These are phyloP conservation scores for Trichogramma pretiosum DNA, from an alignment of 1,140 invertebrate species.

Conservation along the genomic window DNA sequence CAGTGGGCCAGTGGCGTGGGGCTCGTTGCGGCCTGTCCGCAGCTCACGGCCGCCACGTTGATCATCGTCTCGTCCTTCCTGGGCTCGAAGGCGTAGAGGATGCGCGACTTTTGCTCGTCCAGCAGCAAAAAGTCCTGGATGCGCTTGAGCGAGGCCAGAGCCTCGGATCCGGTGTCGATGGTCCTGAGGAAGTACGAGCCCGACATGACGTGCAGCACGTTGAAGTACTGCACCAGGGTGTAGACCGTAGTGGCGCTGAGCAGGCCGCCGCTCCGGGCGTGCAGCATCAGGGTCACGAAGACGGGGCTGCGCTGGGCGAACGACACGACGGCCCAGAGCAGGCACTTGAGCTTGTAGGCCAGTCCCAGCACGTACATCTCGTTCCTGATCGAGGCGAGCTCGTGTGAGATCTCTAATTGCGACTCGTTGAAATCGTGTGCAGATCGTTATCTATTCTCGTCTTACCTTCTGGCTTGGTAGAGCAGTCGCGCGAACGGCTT, in stretches of 20 bases:
- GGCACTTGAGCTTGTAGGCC: constrained; percentile 62
- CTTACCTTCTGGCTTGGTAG: constrained; percentile 27
- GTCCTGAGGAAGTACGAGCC: constrained; percentile 63
- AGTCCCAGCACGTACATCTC: constrained; percentile 59
- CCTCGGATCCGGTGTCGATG: constrained; percentile 50
- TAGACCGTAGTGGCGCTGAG: constrained; percentile 63
- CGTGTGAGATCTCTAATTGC: no score
- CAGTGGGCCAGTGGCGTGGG: constrained; percentile 37
- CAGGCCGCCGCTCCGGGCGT: constrained; percentile 52
- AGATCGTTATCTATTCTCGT: no score
- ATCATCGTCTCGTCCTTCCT: not conserved
- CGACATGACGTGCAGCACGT: constrained; percentile 62
- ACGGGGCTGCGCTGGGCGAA: constrained; percentile 63
- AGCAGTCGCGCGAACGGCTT: constrained; percentile 63
- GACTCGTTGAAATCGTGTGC: no score
- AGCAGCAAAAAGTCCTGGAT: constrained; percentile 36
- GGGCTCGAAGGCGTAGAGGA: not conserved
- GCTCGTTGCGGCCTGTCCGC: not conserved
- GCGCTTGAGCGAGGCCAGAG: constrained; percentile 55
- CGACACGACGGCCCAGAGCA: constrained; percentile 57
- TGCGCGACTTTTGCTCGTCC: not conserved
- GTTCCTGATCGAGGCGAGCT: no score
- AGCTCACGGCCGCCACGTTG: not conserved
- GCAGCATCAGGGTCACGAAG: constrained; percentile 60
- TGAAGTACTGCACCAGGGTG: constrained; percentile 64